A percentile compares a stretch with the other conserved stretches of the same genome.
Evolutionary conservation across 2,797 vertebrate genomes (phyloP).

Genomic region (Alauda arvensis): DNA sequence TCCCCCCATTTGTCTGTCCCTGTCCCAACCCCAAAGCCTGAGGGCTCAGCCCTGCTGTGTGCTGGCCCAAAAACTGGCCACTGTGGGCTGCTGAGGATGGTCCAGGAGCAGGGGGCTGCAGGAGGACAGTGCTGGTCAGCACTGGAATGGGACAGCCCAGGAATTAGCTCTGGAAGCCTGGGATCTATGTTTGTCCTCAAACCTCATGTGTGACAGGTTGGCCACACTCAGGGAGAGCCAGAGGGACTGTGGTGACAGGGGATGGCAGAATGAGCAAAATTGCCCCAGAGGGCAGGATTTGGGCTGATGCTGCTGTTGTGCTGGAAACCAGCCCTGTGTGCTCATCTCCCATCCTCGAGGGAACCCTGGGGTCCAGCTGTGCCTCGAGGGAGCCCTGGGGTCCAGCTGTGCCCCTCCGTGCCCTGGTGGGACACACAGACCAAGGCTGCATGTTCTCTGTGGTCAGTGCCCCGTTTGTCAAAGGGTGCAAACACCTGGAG

Average conservation of each 20-base stretch:
- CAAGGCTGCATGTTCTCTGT: neutral
- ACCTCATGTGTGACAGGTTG: rapidly evolving
- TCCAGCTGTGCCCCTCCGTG: neutral
- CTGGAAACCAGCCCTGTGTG: neutral
- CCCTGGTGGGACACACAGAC: neutral
- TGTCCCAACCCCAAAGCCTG: neutral
- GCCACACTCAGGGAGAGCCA: neutral
- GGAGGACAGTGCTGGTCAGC: neutral
- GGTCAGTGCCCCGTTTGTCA: rapidly evolving
- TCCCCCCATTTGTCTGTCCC: neutral
- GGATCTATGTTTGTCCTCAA: neutral
- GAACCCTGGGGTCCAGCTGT: neutral
- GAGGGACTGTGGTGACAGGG: neutral
- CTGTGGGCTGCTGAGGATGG: neutral
- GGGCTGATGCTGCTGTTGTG: neutral
- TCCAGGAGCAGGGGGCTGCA: neutral
- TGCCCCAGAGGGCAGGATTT: neutral
- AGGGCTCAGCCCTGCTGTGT: neutral
- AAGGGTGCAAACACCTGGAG: neutral
- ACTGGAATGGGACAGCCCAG: neutral
- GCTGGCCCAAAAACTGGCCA: neutral
- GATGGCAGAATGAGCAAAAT: neutral
- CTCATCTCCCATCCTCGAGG: neutral
- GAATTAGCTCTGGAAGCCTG: neutral
- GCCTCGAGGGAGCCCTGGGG: neutral